Base-by-base conservation (phyloP, 2,888 invertebrate species). In the Dicycla oo region DNA sequence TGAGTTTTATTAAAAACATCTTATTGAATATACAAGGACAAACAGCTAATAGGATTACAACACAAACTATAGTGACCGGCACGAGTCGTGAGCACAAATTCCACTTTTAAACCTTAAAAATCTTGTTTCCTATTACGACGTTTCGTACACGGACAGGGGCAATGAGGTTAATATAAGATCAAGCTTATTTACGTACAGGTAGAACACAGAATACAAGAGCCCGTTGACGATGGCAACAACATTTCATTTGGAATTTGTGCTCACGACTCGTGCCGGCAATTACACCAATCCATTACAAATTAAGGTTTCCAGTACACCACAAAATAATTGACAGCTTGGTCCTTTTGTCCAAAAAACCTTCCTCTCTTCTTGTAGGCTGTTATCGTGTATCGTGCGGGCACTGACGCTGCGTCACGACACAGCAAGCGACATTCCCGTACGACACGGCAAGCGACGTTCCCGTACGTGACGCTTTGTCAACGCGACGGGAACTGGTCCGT, bases 401-500 rank as follows among this genome's bases (percentile, higher is more conserved):
- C 20, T 23, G 20, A 58, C 0, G 38, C 45, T 47, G 2, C 11
- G 45, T 69, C 30, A 77, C 40, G 60, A 72, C 49, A 56, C n/a
- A 26, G 26, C 56, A 49, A 2, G 45, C 11, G 20, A 54, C 38
- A 13, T 47, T 40, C 18, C 26, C 11, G 34, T 45, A 20, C 20
- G 30, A 26, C 63, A 47, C 62, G 45, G 11, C 65, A 30, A 20
- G 40, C 23, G 34, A 70, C 0, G 40, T 49, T 34, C 18, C 18
- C 26, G 40, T 47, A 23, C 10, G 45, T 34, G 56, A 70, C 51
- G 51, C 30, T 40, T 66, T 69, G 63, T 78, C 54, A 69, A 45
- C 45, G 26, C 43, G 43, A 11, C 34, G 40, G 47, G 47, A 68
- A 5, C 60, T 51, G 30, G 54, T 61, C 65, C 76, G 84, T 86